Conservation (phyloP, 2,888 invertebrate genomes). For the Cinara cedri region DNA sequence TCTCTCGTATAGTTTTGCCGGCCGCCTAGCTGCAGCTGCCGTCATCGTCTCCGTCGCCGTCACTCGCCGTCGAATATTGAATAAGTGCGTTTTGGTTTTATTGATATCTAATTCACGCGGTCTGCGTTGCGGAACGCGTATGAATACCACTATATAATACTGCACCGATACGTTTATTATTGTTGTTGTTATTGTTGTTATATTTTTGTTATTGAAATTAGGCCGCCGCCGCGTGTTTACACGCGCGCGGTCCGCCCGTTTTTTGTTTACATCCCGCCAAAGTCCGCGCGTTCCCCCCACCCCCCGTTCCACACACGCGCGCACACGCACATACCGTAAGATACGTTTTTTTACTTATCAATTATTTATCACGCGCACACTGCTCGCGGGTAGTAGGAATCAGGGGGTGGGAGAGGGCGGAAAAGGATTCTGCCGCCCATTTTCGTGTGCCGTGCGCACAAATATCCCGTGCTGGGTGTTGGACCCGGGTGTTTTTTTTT, state of each 20-base stretch:
- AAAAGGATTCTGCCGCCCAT: too few relatives aligned
- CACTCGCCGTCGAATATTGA: constrained; percentile 38
- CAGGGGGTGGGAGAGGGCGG: too few relatives aligned
- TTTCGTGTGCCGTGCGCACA: too few relatives aligned
- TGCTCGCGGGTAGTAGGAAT: too few relatives aligned
- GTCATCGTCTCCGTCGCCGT: neutral
- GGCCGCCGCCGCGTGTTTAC: neutral
- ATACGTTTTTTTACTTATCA: neutral
- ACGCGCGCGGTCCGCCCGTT: constrained; percentile 11
- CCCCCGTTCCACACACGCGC: neutral
- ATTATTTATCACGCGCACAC: neutral
- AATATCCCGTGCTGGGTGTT: too few relatives aligned
- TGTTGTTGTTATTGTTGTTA: constrained; percentile 2
- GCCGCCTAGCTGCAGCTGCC: neutral
- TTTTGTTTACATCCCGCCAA: constrained; percentile 31
- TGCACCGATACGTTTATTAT: too few relatives aligned
- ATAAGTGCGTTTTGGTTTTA: constrained; percentile 40
- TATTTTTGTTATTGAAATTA: neutral
- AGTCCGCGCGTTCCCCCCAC: neutral
- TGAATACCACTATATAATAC: constrained; percentile 3
- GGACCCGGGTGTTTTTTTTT: too few relatives aligned
- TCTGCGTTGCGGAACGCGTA: neutral
- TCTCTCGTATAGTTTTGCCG: neutral
- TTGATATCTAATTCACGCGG: constrained; percentile 23
- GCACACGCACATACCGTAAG: neutral